Evolutionary conservation across 1,140 invertebrate species (phyloP), one percentile per base, ranked within the genome.

Genomic region (Caligus rogercresseyi): DNA sequence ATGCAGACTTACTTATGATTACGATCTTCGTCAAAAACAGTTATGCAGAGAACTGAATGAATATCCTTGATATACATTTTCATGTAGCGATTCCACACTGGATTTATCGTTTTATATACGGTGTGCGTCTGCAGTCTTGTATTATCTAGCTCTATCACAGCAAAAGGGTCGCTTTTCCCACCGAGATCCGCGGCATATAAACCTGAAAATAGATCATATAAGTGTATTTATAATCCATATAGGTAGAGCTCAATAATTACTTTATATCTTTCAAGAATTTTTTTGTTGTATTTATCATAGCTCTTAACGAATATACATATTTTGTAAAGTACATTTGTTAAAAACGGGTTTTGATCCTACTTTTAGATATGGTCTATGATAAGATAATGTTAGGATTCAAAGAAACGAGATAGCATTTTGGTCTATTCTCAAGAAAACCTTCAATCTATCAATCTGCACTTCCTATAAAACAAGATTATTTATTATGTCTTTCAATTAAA

Each of bases 31-130:
- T 99, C 96, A 72, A 86, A 98, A 0, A 98, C 90, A 0, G 93
- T 98, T n/a, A 98, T 77, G 72, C 98, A 93, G 55, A 99, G 74
- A 19, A 91, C 82, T 31, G 90, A 89, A 68, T 96, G 93, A 57
- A 98, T 93, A 72, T 98, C 96, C 71, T 55, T 24, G 21, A 81
- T 86, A 84, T 76, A 93, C 89, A 99, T 96, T 31, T 87, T 93
- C 72, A 98, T 98, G 67, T 96, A 89, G 76, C 98, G 97, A 74
- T 96, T 91, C 95, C 95, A 99, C 65, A 85, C 88, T 0, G 95
- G 95, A 55, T 84, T 80, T 1, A 98, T 75, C 0, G 94, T 98
- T 73, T 98, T 97, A 72, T 98, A 98, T 72, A 97, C 92, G 0
- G 95, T 98, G 72, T 98, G 92, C 0, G 95, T 98, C 74, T 97